Conservation (phyloP, 2,888 invertebrate genomes). For the Amblyteles armatorius region DNA sequence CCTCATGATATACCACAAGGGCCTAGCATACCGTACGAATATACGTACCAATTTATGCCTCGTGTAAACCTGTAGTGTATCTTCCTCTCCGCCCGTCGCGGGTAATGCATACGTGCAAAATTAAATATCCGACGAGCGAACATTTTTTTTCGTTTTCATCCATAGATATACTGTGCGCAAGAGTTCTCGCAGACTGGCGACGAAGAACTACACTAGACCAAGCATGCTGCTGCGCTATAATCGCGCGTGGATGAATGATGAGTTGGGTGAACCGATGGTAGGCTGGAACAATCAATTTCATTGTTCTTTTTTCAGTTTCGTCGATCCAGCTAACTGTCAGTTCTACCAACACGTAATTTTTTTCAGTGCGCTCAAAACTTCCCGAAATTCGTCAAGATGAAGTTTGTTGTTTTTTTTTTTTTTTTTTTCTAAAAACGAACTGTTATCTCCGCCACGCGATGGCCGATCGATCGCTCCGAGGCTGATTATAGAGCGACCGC, state of each 20-base stretch:
- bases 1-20: conserved; percentile 69
- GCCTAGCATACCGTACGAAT: conserved; percentile 50
- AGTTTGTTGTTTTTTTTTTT: too few relatives aligned
- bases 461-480: not conserved
- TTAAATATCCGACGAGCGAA: conserved; percentile 33
- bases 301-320: not conserved
- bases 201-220: not conserved
- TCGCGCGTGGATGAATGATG: not conserved
- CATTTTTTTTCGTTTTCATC: not conserved
- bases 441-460: not conserved
- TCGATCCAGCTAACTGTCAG: not conserved
- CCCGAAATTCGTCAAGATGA: not conserved
- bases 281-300: not conserved
- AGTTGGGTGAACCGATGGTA: not conserved
- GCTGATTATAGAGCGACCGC: conserved; percentile 2
- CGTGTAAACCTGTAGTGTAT: conserved; percentile 19
- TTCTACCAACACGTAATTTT: not conserved
- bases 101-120: conserved; percentile 38
- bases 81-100: conserved; percentile 28
- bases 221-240: not conserved
- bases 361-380: not conserved
- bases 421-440: not conserved
- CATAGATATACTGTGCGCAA: not conserved
- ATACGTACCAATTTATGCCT: conserved; percentile 45
- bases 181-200: not conserved